Conservation (phyloP, 2,113 vertebrate genomes). For the Ceyx margarethae region DNA sequence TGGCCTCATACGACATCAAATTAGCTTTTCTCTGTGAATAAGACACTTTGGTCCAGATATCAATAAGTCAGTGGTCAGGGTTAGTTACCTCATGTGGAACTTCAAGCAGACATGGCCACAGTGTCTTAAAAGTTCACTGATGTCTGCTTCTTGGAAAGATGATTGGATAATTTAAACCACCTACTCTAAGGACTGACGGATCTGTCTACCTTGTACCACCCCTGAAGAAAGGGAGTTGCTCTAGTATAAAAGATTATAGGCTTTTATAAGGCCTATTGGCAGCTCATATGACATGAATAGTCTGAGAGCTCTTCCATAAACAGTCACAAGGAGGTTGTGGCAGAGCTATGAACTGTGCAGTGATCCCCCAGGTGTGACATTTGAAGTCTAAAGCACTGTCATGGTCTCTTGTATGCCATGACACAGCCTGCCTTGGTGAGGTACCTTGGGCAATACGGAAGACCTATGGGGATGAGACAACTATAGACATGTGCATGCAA, state of each 20-base stretch:
- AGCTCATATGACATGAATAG: background rate
- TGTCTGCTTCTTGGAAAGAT: background rate
- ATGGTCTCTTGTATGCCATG: background rate
- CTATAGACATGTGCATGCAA: background rate
- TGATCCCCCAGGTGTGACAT: background rate
- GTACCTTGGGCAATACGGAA: fast-evolving
- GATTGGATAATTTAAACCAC: background rate
- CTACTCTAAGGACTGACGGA: background rate
- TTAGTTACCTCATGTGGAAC: background rate
- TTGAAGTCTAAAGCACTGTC: background rate
- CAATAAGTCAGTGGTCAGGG: background rate
- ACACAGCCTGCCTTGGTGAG: background rate
- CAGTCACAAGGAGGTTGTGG: background rate
- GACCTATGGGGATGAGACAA: fast-evolving
- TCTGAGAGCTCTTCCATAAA: background rate
- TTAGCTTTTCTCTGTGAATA: background rate
- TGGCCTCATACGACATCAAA: fast-evolving
- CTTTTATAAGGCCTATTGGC: background rate
- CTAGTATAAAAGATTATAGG: background rate
- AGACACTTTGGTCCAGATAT: background rate
- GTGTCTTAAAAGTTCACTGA: background rate
- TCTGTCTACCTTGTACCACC: background rate
- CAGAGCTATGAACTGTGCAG: background rate
- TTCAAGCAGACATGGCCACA: fast-evolving
- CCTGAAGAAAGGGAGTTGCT: background rate